Conservation (phyloP, 2,797 vertebrate species). For the Tachyglossus aculeatus region DNA sequence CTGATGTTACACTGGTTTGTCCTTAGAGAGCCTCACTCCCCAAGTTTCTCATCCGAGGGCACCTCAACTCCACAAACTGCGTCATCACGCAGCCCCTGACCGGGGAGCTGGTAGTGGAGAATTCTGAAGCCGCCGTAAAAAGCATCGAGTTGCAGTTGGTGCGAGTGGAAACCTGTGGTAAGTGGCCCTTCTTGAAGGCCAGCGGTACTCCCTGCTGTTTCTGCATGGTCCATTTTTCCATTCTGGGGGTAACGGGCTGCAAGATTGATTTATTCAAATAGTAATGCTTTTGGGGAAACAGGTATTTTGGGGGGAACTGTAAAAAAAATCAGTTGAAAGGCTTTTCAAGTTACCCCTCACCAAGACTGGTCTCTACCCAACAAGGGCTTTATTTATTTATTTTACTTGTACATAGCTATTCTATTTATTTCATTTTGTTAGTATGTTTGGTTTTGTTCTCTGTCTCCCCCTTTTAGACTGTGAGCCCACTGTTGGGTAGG, state of each 20-base stretch:
- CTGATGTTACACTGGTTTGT: background rate
- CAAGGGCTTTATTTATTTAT: no score
- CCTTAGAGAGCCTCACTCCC: conserved; percentile 83
- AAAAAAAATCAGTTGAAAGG: no score
- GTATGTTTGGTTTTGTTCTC: no score
- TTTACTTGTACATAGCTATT: no score
- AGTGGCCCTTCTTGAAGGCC: conserved; percentile 39
- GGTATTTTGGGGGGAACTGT: fast-evolving
- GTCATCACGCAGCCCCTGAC: conserved; percentile 89
- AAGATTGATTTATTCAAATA: fast-evolving
- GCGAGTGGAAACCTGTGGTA: conserved; percentile 95
- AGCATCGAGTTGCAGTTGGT: conserved; percentile 96
- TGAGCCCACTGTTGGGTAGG: no score
- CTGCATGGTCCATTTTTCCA: no score
- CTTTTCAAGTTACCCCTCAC: no score
- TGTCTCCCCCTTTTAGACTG: no score
- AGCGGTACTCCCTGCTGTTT: background rate
- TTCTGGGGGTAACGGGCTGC: background rate
- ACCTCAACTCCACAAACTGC: conserved; percentile 89
- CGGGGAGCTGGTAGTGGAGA: conserved; percentile 91
- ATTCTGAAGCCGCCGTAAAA: conserved; percentile 86
- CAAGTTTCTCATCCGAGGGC: conserved; percentile 89
- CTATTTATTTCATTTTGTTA: no score
- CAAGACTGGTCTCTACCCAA: no score
- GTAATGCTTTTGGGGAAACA: fast-evolving